These are phyloP conservation scores for Agraylea sexmaculata DNA, from an alignment of 1,140 invertebrate species.

Conservation along the genomic window DNA sequence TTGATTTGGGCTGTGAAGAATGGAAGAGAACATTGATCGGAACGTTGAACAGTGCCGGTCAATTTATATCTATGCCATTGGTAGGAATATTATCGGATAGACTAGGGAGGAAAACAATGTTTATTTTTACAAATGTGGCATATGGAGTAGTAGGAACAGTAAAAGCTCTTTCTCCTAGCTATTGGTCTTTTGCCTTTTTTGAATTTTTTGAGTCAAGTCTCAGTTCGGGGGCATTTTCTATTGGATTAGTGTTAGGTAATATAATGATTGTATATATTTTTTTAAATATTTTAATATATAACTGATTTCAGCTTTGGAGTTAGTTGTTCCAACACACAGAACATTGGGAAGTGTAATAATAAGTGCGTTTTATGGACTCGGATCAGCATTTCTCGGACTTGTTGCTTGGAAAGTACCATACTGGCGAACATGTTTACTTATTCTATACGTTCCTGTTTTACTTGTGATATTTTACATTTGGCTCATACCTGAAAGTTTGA, in stretches of 20 bases:
- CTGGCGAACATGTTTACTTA: constrained; percentile 56
- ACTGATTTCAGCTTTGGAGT: constrained; percentile 65
- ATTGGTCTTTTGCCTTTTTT: constrained; percentile 39
- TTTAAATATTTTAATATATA: too few species aligned
- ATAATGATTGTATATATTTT: too few species aligned
- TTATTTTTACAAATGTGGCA: constrained; percentile 26
- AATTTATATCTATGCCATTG: constrained; percentile 55
- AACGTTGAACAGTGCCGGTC: constrained; percentile 58
- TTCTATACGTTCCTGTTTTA: constrained; percentile 54
- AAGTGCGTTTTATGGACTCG: constrained; percentile 57
- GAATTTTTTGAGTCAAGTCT: constrained; percentile 42
- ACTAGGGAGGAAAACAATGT: constrained; percentile 34
- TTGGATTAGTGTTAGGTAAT: constrained; percentile 48
- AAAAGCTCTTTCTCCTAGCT: constrained; percentile 42
- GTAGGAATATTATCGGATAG: constrained; percentile 55
- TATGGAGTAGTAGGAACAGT: constrained; percentile 39
- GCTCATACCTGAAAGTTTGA: constrained; percentile 50
- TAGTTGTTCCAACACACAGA: constrained; percentile 59
- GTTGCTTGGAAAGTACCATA: constrained; percentile 54
- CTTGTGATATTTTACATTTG: constrained; percentile 48
- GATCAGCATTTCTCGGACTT: constrained; percentile 53
- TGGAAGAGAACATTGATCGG: constrained; percentile 62
- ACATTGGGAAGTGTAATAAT: constrained; percentile 62
- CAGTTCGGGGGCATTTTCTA: constrained; percentile 41
- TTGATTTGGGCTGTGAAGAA: constrained; percentile 39